Percentiles rank a stretch among this genome's conserved stretches.
Evolutionary conservation across 2,797 vertebrate species (phyloP).

Genomic region (Heliangelus exortis): DNA sequence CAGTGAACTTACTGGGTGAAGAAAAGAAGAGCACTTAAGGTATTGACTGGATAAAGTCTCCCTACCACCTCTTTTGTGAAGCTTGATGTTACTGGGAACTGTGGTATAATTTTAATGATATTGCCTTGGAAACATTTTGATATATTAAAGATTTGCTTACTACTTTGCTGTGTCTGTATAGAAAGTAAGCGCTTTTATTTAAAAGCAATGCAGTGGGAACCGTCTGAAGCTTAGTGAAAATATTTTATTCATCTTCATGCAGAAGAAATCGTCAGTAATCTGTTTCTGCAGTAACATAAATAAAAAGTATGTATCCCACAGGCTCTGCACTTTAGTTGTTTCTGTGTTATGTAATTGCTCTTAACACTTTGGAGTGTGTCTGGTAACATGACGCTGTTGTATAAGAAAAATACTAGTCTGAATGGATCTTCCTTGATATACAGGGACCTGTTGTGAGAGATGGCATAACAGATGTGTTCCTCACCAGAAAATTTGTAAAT

Average conservation of each 20-base stretch:
- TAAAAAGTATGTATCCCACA: conserved; percentile 65
- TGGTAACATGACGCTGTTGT: background rate
- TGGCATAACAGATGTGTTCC: background rate
- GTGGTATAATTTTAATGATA: conserved; percentile 68
- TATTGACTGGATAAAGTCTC: conserved; percentile 1
- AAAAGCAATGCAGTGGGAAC: conserved; percentile 69
- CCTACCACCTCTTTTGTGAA: conserved; percentile 11
- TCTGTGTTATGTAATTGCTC: conserved; percentile 58
- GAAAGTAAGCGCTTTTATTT: conserved; percentile 75
- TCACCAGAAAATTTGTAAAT: background rate
- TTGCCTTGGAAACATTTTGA: conserved; percentile 78
- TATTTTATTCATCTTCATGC: conserved; percentile 51
- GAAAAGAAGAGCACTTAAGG: conserved; percentile 92
- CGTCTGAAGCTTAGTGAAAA: conserved; percentile 69
- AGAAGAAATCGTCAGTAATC: conserved; percentile 58
- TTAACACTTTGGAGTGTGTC: background rate
- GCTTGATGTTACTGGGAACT: conserved; percentile 66
- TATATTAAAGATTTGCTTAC: conserved; percentile 69
- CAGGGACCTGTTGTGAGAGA: background rate
- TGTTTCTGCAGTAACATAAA: conserved; percentile 65
- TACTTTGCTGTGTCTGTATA: conserved; percentile 70
- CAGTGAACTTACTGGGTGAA: conserved; percentile 92
- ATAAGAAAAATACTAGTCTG: background rate
- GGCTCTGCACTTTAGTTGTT: conserved; percentile 54
- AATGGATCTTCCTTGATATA: background rate